Evolutionary conservation across 2,888 invertebrate genomes (phyloP).

Genomic region (Orthosia gothica): DNA sequence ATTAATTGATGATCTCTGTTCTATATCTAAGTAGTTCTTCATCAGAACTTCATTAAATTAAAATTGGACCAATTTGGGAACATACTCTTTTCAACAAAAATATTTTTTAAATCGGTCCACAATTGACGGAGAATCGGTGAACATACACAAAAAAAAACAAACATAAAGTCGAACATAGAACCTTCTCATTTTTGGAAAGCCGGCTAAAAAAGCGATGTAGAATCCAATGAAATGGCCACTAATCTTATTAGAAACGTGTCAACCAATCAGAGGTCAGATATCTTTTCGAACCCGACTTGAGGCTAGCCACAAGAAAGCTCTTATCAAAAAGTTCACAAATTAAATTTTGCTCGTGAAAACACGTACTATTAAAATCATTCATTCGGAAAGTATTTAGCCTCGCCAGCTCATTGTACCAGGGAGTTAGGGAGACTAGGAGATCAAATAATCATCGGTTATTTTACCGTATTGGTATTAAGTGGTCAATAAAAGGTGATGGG

Average conservation of each 20-base stretch:
- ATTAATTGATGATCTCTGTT: too few species aligned
- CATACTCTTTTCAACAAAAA: too few species aligned
- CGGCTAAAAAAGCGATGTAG: background rate
- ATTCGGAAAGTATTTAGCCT: constrained; percentile 35
- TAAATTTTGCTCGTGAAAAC: constrained; percentile 46
- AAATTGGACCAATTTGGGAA: too few species aligned
- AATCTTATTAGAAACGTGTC: constrained; percentile 11
- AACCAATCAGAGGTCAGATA: constrained; percentile 32
- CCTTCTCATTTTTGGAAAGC: too few species aligned
- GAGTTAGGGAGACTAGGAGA: constrained; percentile 3
- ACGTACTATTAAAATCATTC: constrained; percentile 50
- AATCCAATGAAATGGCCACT: constrained; percentile 5
- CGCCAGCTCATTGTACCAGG: constrained; percentile 22
- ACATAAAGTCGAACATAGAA: too few species aligned
- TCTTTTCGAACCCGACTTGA: constrained; percentile 50
- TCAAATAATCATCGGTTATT: constrained; percentile 22
- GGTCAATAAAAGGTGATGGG: constrained; percentile 35
- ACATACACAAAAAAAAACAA: too few species aligned
- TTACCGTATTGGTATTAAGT: constrained; percentile 28
- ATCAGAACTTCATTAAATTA: too few species aligned
- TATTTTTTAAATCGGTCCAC: too few species aligned
- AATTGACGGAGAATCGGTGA: too few species aligned
- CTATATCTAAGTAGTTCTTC: too few species aligned
- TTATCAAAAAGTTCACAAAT: constrained; percentile 62
- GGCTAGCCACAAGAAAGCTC: constrained; percentile 56